Conservation (phyloP, 1,140 invertebrate genomes). For the Drosophila orena region DNA sequence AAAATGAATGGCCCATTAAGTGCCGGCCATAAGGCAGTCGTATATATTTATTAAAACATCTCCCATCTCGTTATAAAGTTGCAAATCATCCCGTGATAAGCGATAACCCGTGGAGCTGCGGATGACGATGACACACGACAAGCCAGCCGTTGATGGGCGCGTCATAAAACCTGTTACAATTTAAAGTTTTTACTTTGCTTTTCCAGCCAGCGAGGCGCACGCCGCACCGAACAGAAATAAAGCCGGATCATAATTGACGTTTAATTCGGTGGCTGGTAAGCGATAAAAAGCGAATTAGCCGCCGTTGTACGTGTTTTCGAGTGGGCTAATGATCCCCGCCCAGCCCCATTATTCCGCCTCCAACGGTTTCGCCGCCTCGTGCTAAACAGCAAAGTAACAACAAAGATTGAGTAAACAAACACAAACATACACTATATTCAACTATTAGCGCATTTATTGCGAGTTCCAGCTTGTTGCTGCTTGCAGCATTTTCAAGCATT, state of each 20-base stretch:
- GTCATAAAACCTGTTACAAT: conserved; percentile 66
- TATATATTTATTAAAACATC: conserved; percentile 6
- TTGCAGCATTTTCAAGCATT: conserved; percentile 44
- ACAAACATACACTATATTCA: conserved; percentile 5
- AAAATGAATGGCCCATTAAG: conserved; percentile 25
- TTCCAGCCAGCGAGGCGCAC: conserved; percentile 17
- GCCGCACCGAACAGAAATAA: conserved; percentile 41
- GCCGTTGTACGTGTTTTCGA: conserved; percentile 54
- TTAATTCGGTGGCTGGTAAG: conserved; percentile 41
- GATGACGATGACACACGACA: conserved; percentile 40
- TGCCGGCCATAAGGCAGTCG: conserved; percentile 11
- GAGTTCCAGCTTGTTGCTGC: conserved; percentile 22
- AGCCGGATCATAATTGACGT: conserved; percentile 43
- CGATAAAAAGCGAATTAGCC: conserved; percentile 23
- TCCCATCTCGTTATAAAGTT: conserved; percentile 14
- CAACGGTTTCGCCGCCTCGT: conserved; percentile 60
- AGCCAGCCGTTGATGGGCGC: conserved; percentile 18
- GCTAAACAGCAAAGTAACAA: conserved; percentile 42
- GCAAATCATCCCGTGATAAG: conserved; percentile 17
- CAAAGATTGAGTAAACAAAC: conserved; percentile 22
- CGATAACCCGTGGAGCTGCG: conserved; percentile 1
- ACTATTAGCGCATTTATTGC: conserved; percentile 41
- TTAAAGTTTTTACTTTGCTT: conserved; percentile 22
- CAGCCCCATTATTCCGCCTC: not conserved
- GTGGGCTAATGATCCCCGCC: conserved; percentile 20